Evolutionary conservation across 2,113 vertebrate genomes (phyloP).

Genomic region (Prochilodus magdalenae): DNA sequence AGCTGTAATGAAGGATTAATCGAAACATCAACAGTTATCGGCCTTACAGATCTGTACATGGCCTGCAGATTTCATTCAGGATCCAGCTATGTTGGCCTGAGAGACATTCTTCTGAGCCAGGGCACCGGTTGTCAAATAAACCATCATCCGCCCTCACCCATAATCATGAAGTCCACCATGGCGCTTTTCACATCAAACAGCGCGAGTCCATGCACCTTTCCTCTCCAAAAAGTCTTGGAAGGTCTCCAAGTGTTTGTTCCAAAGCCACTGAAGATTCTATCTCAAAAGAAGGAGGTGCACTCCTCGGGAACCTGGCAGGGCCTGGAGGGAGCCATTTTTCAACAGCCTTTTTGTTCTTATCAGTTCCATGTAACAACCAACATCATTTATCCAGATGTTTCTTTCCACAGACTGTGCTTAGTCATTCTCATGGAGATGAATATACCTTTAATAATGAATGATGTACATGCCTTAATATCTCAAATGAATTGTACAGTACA

Average conservation of each 20-base stretch:
- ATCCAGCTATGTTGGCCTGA: conserved; percentile 1
- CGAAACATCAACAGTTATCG: conserved; percentile 36
- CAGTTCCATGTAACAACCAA: not conserved
- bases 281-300: not conserved
- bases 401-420: not conserved
- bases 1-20: conserved; percentile 40
- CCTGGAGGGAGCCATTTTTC: not conserved
- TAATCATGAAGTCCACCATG: conserved; percentile 5
- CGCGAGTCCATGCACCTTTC: not conserved
- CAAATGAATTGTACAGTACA: conserved; percentile 5
- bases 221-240: not conserved
- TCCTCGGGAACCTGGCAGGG: not conserved
- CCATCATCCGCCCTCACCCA: conserved; percentile 16
- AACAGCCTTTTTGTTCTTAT: conserved; percentile 1
- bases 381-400: not conserved
- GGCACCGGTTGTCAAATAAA: conserved; percentile 34
- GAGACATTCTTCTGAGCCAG: conserved; percentile 14
- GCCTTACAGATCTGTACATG: conserved; percentile 5
- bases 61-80: not conserved
- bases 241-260: conserved; percentile 33
- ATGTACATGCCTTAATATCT: conserved; percentile 59
- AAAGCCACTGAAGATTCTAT: conserved; percentile 29
- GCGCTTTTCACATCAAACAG: conserved; percentile 36
- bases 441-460: conserved; percentile 56
- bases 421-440: conserved; percentile 14